Conservation (phyloP, 2,113 vertebrate genomes). For the Patagioenas fasciata region DNA sequence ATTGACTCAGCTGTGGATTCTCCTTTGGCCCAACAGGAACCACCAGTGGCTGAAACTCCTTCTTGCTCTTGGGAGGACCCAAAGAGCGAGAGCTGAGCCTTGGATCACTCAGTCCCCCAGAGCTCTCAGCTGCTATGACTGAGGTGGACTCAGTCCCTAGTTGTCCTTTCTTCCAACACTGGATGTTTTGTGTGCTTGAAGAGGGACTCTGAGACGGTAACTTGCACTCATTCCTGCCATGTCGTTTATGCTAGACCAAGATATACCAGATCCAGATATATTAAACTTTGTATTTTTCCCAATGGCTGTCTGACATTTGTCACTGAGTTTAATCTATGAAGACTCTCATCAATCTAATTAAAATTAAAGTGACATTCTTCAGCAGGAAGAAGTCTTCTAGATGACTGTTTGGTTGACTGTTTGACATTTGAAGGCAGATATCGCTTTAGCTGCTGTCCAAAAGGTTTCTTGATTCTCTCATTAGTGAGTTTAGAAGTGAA, state of each 20-base stretch:
- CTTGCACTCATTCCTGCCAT: neutral
- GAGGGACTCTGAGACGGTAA: accelerated
- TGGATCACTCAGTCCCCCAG: neutral
- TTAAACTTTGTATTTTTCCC: neutral
- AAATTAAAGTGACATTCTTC: neutral
- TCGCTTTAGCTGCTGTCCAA: neutral
- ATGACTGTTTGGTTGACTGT: neutral
- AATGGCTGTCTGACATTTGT: neutral
- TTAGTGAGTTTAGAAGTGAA: neutral
- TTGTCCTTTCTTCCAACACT: neutral
- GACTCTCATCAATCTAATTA: neutral
- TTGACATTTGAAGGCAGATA: neutral
- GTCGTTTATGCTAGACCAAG: neutral
- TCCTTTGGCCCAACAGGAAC: neutral
- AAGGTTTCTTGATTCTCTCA: neutral
- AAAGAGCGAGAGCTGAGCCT: neutral
- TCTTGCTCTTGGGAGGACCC: neutral
- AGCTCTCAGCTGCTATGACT: neutral
- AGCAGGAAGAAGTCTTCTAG: neutral
- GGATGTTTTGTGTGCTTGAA: neutral
- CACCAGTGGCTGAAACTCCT: neutral
- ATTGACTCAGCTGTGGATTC: neutral
- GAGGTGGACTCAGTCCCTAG: neutral
- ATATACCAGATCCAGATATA: neutral
- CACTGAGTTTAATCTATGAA: neutral